Base-by-base conservation (phyloP, 2,888 invertebrate species). In the Calephelis perditalis region DNA sequence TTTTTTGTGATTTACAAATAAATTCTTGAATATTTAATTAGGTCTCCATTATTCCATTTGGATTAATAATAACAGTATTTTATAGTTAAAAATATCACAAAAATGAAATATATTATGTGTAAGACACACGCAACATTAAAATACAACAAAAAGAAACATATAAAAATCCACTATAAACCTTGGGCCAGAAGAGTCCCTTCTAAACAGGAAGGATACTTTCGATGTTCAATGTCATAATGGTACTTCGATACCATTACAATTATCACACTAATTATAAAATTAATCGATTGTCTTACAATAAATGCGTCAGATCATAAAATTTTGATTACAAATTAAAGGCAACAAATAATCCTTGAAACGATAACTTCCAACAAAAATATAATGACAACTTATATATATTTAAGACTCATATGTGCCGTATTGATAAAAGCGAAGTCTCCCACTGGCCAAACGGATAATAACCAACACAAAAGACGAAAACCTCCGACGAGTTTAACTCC, bases 51-150 rank as follows among this genome's bases (percentile, higher is more conserved):
- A 84, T 84, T 89, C 86, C 89, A 84, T 81, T 81, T 84, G 90
- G 88, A 89, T 90, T 90, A 87, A 89, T 75, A 86, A 88, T 90
- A 90, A 91, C 91, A 91, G 91, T 90, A 91, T 85, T 87, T 90
- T 91, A 91, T 91, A 90, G 91, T 90, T 90, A 90, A 91, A 90
- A 90, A 91, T 91, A 91, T 91, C 91, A 91, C 91, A 91, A 91
- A 86, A 91, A 91, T 89, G 90, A 90, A 91, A 91, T 89, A 90
- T 90, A 89, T 90, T 90, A 91, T 90, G 91, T 91, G 91, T 91
- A 88, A 90, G 90, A 89, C 91, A 91, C 91, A 91, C 90, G 87
- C 89, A 90, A 90, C 89, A 88, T 87, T 87, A 88, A 84, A 90
- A 88, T 89, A 90, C 87, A 90, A 90, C 90, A 88, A 90, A 86